Conservation (phyloP, 2,113 vertebrate species). For the Acanthochromis polyacanthus region DNA sequence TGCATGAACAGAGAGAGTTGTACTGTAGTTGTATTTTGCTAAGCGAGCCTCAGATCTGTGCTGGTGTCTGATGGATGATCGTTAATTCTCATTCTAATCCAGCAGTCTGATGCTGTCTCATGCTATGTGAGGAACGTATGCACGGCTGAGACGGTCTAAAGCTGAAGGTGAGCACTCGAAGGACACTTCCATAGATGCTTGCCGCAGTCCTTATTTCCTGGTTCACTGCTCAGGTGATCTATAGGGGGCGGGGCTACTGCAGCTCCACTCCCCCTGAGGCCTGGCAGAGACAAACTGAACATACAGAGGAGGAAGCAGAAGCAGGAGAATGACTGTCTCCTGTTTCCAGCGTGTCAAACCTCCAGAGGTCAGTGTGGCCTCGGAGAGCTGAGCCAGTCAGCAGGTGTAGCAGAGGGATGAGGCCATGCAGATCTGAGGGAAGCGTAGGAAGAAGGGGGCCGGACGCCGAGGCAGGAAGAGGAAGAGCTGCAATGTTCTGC, state of each 20-base stretch:
- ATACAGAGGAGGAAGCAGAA: not conserved
- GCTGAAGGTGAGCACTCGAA: slow-evolving; percentile 68
- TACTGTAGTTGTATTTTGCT: not conserved
- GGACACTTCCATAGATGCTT: slow-evolving; percentile 64
- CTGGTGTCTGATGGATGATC: not conserved
- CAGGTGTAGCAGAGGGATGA: slow-evolving; percentile 34
- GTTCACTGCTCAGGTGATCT: slow-evolving; percentile 72
- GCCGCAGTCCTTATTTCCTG: slow-evolving; percentile 69
- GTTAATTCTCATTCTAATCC: no score
- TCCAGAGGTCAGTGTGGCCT: slow-evolving; percentile 59
- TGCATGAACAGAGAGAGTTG: not conserved
- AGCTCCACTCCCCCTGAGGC: slow-evolving; percentile 14
- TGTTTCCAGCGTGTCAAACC: slow-evolving; percentile 12
- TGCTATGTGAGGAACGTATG: not conserved
- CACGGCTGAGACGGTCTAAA: slow-evolving; percentile 4
- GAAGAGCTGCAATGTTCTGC: slow-evolving; percentile 42
- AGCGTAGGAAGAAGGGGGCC: slow-evolving; percentile 40
- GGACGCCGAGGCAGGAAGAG: slow-evolving; percentile 42
- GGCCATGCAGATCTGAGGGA: slow-evolving; percentile 7
- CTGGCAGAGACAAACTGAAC: slow-evolving; percentile 35
- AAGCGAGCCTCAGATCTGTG: not conserved
- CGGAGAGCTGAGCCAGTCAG: slow-evolving; percentile 23
- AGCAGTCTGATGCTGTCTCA: not conserved
- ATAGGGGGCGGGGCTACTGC: slow-evolving; percentile 29
- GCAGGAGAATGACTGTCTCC: no score